A percentile compares a stretch with the other conserved stretches of the same genome.
These are phyloP conservation scores for Pomacea maculata DNA, from an alignment of 1,140 invertebrate genomes.

Conservation along the genomic window DNA sequence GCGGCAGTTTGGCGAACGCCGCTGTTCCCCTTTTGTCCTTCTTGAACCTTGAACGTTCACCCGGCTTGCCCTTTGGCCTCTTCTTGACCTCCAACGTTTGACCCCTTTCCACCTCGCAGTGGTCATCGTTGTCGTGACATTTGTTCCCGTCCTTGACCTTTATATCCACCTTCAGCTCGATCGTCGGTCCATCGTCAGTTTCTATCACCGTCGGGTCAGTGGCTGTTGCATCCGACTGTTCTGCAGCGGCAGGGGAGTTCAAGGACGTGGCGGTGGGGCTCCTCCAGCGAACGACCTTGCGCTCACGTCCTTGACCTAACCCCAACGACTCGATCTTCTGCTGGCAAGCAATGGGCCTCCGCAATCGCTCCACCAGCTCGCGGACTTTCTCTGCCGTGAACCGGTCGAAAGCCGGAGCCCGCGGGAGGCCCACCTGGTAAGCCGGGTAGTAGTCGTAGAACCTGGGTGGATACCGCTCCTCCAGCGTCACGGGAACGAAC, in stretches of 20 bases:
- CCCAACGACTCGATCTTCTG: neutral
- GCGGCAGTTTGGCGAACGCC: no score
- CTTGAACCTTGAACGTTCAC: neutral
- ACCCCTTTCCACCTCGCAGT: neutral
- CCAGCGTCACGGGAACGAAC: constrained; percentile 6
- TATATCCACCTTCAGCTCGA: neutral
- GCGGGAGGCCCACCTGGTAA: constrained; percentile 26
- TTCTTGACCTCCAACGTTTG: neutral
- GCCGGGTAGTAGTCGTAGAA: constrained; percentile 29
- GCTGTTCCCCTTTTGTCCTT: no score
- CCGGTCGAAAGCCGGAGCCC: constrained; percentile 29
- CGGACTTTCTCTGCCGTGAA: neutral
- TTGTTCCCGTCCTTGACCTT: neutral
- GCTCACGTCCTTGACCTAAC: neutral
- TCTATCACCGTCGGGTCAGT: neutral
- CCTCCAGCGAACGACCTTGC: constrained; percentile 5
- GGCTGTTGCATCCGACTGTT: neutral
- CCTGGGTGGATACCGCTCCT: constrained; percentile 1
- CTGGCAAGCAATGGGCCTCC: constrained; percentile 11
- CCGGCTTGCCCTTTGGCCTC: neutral
- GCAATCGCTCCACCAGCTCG: neutral
- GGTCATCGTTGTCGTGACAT: no score
- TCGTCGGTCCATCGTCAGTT: neutral
- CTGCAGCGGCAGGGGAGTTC: neutral
- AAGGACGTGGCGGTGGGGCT: neutral